Base-by-base conservation (phyloP, 1,140 invertebrate species). In the Aphidius gifuensis region DNA sequence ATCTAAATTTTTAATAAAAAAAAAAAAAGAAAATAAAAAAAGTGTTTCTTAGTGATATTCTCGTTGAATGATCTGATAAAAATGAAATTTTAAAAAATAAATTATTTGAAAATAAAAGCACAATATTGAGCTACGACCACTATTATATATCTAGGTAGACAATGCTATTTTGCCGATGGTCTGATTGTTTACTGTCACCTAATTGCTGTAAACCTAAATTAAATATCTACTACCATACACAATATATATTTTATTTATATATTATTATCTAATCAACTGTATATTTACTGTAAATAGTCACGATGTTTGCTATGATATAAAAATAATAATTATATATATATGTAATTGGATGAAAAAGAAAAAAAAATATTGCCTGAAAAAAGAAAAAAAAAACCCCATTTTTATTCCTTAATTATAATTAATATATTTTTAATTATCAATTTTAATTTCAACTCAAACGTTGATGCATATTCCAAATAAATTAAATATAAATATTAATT, bases 161-260 rank as follows among this genome's bases (percentile, higher is more conserved):
- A 72, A 73, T 69, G 75, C 76, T 78, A 78, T 70, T 78, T 78
- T 72, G 73, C 74, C 68, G 73, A 74, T 77, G 69, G 77, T 78
- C 74, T 78, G 73, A 77, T 76, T 77, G 76, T 78, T 77, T 78
- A 78, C 74, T 75, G 76, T 78, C 74, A 77, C 71, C 50, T 71
- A 75, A 72, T 78, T 76, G 73, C 73, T 77, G 73, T 76, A 77
- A 78, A 76, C 74, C 69, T 77, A 75, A 74, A 74, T 68, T 61
- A 69, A 64, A 65, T 40, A 48, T 21, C 44, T 46, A 56, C 73
- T 72, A 70, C 66, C 62, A 58, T 61, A 74, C 74, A 77, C 71
- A 74, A 77, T 76, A 78, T 68, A 68, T 77, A 78, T 77, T 78
- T 76, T 77, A 78, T 78, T 76, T 77, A 78, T 78, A 78, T 75